Percentiles rank a stretch among this genome's conserved stretches.
These are phyloP conservation scores for Syngnathoides biaculeatus DNA, from an alignment of 2,113 vertebrate species.

Conservation along the genomic window DNA sequence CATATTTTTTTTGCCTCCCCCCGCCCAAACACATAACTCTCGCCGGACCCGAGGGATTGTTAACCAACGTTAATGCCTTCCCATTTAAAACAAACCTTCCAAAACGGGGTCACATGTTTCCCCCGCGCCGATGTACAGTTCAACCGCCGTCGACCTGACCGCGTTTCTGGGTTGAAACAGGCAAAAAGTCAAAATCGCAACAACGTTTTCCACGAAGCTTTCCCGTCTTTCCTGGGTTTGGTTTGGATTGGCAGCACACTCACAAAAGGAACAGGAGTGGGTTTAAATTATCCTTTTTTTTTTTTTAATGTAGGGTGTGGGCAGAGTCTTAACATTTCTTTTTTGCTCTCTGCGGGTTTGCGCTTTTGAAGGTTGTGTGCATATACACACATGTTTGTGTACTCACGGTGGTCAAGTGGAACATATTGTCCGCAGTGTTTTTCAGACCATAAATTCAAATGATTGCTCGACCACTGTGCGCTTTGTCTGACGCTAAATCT, in stretches of 20 bases:
- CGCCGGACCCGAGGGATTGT: conserved; percentile 50
- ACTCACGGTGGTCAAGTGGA: conserved; percentile 1
- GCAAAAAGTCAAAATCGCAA: conserved; percentile 25
- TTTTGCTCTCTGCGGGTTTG: conserved; percentile 18
- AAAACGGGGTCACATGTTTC: conserved; percentile 47
- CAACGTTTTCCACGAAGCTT: conserved; percentile 54
- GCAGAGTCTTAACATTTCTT: conserved; percentile 15
- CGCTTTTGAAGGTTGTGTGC: conserved; percentile 1
- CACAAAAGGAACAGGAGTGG: conserved; percentile 17
- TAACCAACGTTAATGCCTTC: conserved; percentile 59
- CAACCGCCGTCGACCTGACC: conserved; percentile 41
- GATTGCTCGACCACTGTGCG: conserved; percentile 8
- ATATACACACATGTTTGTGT: background rate
- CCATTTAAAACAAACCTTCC: conserved; percentile 58
- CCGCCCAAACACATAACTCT: conserved; percentile 54
- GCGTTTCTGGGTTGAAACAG: conserved; percentile 36
- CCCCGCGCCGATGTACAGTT: conserved; percentile 53
- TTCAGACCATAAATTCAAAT: conserved; percentile 10
- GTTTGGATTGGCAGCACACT: conserved; percentile 53
- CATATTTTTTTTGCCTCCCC: conserved; percentile 21
- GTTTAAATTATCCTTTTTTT: conserved; percentile 47
- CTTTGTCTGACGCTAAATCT: background rate
- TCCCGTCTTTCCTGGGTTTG: conserved; percentile 40
- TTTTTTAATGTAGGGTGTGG: conserved; percentile 33
- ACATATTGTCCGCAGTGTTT: conserved; percentile 1